A percentile compares a stretch with the other conserved stretches of the same genome.
phyloP scores from a whole-genome alignment of 2,797 vertebrate species.

The Galagoides demidoff region DNA sequence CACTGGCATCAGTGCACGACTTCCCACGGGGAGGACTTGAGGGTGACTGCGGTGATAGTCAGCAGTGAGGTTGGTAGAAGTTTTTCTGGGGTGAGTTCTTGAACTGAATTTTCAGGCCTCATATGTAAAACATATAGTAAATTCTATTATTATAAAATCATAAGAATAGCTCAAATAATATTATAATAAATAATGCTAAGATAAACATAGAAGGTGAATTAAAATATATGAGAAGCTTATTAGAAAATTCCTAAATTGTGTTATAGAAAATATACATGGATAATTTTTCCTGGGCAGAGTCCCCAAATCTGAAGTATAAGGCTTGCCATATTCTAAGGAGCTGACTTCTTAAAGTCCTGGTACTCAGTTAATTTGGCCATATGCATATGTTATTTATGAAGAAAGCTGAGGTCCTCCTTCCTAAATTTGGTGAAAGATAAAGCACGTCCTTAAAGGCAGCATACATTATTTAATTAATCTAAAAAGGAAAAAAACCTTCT shows the following conservation, averaged over 20 bases:
- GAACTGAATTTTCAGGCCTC: too few relatives aligned
- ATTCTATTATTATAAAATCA: neutral
- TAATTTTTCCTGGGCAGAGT: neutral
- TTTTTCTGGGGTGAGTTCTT: too few relatives aligned
- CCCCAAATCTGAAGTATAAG: neutral
- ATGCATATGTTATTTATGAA: neutral
- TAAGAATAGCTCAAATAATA: neutral
- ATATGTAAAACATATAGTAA: neutral
- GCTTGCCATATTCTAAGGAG: neutral
- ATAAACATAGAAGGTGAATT: neutral
- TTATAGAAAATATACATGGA: neutral
- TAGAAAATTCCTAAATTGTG: neutral
- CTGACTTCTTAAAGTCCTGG: neutral
- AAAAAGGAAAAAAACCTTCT: neutral
- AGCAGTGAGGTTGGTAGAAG: too few relatives aligned
- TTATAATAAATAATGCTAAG: neutral
- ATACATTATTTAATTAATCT: neutral
- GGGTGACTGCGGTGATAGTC: too few relatives aligned
- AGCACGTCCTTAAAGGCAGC: neutral
- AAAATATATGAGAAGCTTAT: neutral
- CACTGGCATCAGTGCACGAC: too few relatives aligned
- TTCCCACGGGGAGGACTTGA: too few relatives aligned
- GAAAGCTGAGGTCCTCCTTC: neutral
- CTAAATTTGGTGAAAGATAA: neutral
- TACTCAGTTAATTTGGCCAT: neutral